Percentiles rank a stretch among this genome's conserved stretches.
Evolutionary conservation across 1,140 invertebrate genomes (phyloP).

Genomic region (Heliconius himera): DNA sequence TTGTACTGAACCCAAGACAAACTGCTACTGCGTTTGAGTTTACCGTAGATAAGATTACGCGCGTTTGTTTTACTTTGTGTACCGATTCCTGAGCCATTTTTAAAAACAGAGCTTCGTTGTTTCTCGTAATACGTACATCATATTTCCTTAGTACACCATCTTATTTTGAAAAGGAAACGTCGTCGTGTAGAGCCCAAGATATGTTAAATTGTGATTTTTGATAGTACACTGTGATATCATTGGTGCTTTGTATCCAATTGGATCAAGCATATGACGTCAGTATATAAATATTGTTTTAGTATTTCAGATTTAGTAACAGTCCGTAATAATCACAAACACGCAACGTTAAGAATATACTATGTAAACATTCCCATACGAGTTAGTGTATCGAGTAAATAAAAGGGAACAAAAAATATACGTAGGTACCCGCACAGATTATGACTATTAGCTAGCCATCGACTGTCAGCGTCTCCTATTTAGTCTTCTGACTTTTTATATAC

Average conservation of each 20-base stretch:
- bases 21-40: slow-evolving; percentile 80
- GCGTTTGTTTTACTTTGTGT: slow-evolving; percentile 78
- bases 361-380: slow-evolving; percentile 76
- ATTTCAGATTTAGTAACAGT: slow-evolving; percentile 5
- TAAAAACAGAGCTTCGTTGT: slow-evolving; percentile 75
- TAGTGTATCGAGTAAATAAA: slow-evolving; percentile 67
- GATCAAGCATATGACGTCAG: background rate
- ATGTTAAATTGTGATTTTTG: slow-evolving; percentile 43
- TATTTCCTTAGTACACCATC: slow-evolving; percentile 47
- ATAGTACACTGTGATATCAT: slow-evolving; percentile 1
- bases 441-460: slow-evolving; percentile 73
- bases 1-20: slow-evolving; percentile 79
- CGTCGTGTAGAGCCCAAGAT: slow-evolving; percentile 24
- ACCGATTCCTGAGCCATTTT: slow-evolving; percentile 75
- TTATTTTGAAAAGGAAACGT: slow-evolving; percentile 50
- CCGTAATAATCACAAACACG: background rate
- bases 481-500: slow-evolving; percentile 64
- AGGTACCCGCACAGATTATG: slow-evolving; percentile 64
- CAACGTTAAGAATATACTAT: background rate
- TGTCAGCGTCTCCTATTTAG: slow-evolving; percentile 75
- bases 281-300: slow-evolving; percentile 17
- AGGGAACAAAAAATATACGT: slow-evolving; percentile 54
- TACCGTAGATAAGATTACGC: slow-evolving; percentile 77
- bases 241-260: slow-evolving; percentile 1
- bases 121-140: slow-evolving; percentile 50